Evolutionary conservation across 2,888 invertebrate species (phyloP).

Genomic region (Dryobotodes eremita): DNA sequence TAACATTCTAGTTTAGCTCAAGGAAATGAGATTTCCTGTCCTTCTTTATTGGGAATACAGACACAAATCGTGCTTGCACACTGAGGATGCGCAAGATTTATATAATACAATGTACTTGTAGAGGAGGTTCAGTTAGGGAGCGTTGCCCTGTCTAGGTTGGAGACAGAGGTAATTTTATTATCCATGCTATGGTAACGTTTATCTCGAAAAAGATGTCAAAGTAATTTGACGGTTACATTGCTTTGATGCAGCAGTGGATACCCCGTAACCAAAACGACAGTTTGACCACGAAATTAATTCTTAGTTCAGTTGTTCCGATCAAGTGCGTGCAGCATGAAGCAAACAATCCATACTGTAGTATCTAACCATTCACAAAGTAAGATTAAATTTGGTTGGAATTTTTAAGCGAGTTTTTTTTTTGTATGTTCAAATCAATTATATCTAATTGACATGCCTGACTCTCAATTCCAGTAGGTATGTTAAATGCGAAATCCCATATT

Average conservation of each 20-base stretch:
- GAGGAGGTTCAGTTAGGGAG: slow-evolving; percentile 16
- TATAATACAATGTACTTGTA: slow-evolving; percentile 18
- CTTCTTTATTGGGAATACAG: slow-evolving; percentile 40
- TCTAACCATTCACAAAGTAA: not conserved
- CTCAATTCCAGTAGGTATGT: slow-evolving; percentile 13
- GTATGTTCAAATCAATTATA: not conserved
- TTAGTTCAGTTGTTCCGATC: not conserved
- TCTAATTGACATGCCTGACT: slow-evolving; percentile 29
- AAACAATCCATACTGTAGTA: not conserved
- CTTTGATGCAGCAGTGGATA: not conserved
- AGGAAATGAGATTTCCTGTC: slow-evolving; percentile 58
- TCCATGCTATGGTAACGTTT: not conserved
- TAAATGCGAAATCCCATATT: slow-evolving; percentile 28
- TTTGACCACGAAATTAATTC: not conserved
- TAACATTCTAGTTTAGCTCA: slow-evolving; percentile 38
- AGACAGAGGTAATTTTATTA: not conserved
- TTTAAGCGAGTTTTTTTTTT: not conserved
- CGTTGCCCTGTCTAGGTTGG: slow-evolving; percentile 27
- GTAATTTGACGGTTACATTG: not conserved
- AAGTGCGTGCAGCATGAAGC: slow-evolving; percentile 2
- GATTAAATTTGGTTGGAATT: not conserved
- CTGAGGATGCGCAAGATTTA: slow-evolving; percentile 27
- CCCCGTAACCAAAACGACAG: not conserved
- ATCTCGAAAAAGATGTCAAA: not conserved
- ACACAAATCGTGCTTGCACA: slow-evolving; percentile 24